Percentiles rank a stretch among this genome's conserved stretches.
phyloP scores from a whole-genome alignment of 2,797 vertebrate species.

The Phyllotis vaccarum region DNA sequence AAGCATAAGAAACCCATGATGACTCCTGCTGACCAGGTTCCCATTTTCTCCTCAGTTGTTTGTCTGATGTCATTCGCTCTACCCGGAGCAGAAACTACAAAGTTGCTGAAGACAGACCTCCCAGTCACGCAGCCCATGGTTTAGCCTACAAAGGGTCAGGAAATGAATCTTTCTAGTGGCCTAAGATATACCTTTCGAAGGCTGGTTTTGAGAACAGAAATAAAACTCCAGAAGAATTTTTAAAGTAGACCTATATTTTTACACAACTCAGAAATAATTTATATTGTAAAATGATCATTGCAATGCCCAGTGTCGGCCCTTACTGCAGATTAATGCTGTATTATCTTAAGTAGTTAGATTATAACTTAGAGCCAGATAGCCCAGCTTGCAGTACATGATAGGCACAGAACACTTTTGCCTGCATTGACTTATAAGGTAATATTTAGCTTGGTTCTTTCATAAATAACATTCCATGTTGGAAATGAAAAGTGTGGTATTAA shows the following conservation, averaged over 20 bases:
- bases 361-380: conserved; percentile 57
- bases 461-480: conserved; percentile 55
- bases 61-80: neutral
- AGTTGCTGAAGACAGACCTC: neutral
- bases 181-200: conserved; percentile 18
- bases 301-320: neutral
- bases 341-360: conserved; percentile 53
- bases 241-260: conserved; percentile 49
- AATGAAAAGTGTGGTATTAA: conserved; percentile 66
- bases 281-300: conserved; percentile 60
- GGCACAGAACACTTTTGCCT: conserved; percentile 38
- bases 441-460: conserved; percentile 68
- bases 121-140: neutral
- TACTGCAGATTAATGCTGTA: conserved; percentile 29
- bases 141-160: neutral
- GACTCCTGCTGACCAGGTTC: neutral
- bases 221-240: conserved; percentile 63
- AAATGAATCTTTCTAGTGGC: neutral
- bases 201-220: conserved; percentile 59
- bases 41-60: conserved; percentile 21
- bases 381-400: conserved; percentile 26
- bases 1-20: neutral
- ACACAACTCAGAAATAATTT: conserved; percentile 58
- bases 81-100: neutral
- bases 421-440: conserved; percentile 50